Base-by-base conservation (phyloP, 1,140 invertebrate species). In the Ectropis grisescens region DNA sequence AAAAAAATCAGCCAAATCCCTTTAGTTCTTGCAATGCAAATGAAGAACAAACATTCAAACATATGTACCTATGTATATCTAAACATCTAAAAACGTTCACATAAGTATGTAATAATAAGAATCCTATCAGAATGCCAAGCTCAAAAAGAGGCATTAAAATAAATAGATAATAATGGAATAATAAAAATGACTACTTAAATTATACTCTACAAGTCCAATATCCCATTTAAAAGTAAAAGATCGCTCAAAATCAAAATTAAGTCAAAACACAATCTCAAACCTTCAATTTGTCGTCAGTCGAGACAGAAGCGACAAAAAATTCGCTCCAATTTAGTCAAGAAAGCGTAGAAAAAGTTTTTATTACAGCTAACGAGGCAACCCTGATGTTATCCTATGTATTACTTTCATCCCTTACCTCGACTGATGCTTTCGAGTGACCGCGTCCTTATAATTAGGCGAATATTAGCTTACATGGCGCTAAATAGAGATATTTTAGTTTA, bases 361-460 rank as follows among this genome's bases (percentile, higher is more conserved):
- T 74, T 72, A 60, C 58, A 51, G 42, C 60, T 74, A 75, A 79
- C 67, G 57, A 74, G 61, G 29, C 52, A 53, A 51, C 58, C 67
- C 60, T 52, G 67, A 75, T 75, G 51, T 44, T 79, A 79, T 75
- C 70, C 47, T 30, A 13, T 50, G 58, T 74, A 75, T 79, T 79
- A 75, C 70, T 75, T 75, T 79, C 74, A 74, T 67, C 70, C 68
- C 62, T 69, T 71, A 72, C 71, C 69, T 51, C 50, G 52, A 56
- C 39, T 54, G 51, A 40, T 47, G 41, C 49, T 45, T 33, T 47
- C 29, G 32, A 41, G 41, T 59, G 52, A 49, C 54, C 59, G 52
- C 50, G 45, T 49, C 57, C 64, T 62, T 67, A 67, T 78, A 67
- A 74, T 72, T 71, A 57, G 58, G 36, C 23, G 11, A 29, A 1